Evolutionary conservation across 2,888 invertebrate species (phyloP), one percentile per base, ranked within the genome.

Genomic region (Oeneis ivallda): DNA sequence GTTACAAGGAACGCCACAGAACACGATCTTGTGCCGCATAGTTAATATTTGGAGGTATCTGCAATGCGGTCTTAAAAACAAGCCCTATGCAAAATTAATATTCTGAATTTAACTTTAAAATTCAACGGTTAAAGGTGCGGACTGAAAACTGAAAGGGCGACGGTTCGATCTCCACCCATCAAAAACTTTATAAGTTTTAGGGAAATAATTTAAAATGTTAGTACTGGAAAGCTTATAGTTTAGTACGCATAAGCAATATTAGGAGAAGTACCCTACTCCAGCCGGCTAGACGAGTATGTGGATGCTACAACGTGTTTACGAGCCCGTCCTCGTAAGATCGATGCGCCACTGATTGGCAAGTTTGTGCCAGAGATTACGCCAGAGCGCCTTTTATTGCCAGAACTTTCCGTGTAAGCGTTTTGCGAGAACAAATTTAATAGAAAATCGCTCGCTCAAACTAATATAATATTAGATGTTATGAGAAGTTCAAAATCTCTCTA

Each of bases 361-460:
- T 68, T 59, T 68, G 65, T 68, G 58, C 50, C 58, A 58, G 58
- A 56, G 56, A 66, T 63, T 53, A 63, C 62, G 47, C 49, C 32
- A 60, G 53, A 59, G 43, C 43, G 45, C 8, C 65, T 53, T 61
- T 63, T 67, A 67, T 69, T 67, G 65, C 63, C 43, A 45, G 47
- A 68, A 68, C 65, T 62, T 62, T 52, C 56, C 52, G 60, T 67
- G 54, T 65, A 65, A 68, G 59, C 68, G 32, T 52, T 68, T 65
- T 65, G 65, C 62, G 54, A 58, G 62, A 59, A 54, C 59, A 58
- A 65, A 69, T 69, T 65, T 69, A 60, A 69, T 69, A 67, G 60
- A 63, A 69, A 67, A 66, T 63, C 63, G 53, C 62, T 67, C 64
- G 37, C 41, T 50, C 59, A 65, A 56, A 62, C 65, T 68, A 59